phyloP scores from a whole-genome alignment of 2,797 vertebrate species.

The Myotis daubentonii region DNA sequence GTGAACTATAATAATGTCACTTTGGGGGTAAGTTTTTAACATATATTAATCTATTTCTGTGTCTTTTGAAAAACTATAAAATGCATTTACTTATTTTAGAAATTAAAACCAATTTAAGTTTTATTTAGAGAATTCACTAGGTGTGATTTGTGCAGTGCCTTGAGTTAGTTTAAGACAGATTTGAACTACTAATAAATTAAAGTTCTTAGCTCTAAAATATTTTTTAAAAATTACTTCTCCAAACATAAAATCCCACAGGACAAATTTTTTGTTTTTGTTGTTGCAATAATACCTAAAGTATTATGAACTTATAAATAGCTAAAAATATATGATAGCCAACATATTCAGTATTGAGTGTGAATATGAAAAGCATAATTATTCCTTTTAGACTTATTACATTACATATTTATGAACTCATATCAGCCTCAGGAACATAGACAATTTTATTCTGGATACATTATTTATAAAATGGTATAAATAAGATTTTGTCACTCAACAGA shows the following conservation, averaged over 20 bases:
- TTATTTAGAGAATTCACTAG: neutral
- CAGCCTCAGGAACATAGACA: slow-evolving; percentile 10
- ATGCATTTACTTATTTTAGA: slow-evolving; percentile 16
- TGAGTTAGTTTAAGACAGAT: neutral
- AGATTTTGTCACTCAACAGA: slow-evolving; percentile 24
- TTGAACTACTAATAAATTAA: neutral
- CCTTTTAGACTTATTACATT: neutral
- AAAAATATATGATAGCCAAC: neutral
- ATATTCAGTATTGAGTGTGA: neutral
- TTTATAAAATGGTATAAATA: neutral
- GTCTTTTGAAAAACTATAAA: neutral
- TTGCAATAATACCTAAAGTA: neutral
- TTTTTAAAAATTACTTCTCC: slow-evolving; percentile 5
- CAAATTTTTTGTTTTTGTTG: neutral
- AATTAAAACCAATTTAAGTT: neutral
- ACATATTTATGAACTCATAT: neutral
- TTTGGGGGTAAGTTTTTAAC: neutral
- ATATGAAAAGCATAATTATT: slow-evolving; percentile 33
- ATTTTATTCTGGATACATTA: slow-evolving; percentile 51
- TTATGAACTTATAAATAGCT: neutral
- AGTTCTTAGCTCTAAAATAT: neutral
- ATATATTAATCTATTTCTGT: neutral
- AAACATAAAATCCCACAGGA: neutral
- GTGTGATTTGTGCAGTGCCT: neutral
- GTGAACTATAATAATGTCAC: neutral